These are phyloP conservation scores for Centrocercus urophasianus DNA, from an alignment of 2,113 vertebrate species.

Conservation along the genomic window DNA sequence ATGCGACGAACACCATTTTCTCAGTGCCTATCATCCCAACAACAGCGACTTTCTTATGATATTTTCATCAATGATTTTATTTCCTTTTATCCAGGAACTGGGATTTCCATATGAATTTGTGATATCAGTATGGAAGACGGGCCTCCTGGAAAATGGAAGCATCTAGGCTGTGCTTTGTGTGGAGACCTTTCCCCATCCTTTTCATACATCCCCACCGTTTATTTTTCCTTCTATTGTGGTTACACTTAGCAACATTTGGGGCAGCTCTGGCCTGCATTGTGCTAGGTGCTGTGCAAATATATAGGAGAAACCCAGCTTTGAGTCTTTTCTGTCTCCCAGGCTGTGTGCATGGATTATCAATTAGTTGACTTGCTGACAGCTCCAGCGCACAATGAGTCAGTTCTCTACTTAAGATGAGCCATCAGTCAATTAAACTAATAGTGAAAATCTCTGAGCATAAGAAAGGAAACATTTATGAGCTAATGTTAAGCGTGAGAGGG, in stretches of 20 bases:
- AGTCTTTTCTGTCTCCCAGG: background rate
- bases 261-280: background rate
- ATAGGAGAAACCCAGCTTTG: background rate
- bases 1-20: background rate
- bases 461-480: slow-evolving; percentile 46
- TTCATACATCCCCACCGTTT: background rate
- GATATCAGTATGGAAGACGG: background rate
- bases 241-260: background rate
- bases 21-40: background rate
- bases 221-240: background rate
- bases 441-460: slow-evolving; percentile 23
- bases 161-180: background rate
- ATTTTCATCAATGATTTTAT: background rate
- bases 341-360: fast-evolving
- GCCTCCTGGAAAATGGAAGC: background rate
- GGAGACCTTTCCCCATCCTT: background rate
- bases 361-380: slow-evolving; percentile 26
- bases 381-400: background rate
- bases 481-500: background rate
- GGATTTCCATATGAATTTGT: background rate
- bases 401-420: background rate
- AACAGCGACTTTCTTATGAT: background rate
- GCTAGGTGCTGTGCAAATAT: background rate
- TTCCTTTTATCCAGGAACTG: background rate
- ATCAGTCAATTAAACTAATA: slow-evolving; percentile 12